Conservation (phyloP, 2,797 vertebrate genomes). For the Poecilia wingei region DNA sequence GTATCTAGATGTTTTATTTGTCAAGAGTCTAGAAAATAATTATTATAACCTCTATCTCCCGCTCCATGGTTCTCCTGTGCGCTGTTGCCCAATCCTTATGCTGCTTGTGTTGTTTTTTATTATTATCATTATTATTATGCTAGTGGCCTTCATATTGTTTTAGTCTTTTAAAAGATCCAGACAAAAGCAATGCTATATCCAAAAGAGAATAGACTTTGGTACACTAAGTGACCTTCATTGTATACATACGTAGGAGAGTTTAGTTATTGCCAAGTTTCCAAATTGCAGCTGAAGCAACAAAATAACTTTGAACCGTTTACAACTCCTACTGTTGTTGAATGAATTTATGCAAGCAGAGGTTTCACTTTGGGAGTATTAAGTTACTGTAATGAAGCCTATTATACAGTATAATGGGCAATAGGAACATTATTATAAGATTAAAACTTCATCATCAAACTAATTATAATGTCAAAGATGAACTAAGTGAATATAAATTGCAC, state of each 20-base stretch:
- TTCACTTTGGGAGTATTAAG: neutral
- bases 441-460: neutral
- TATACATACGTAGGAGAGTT: neutral
- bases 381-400: neutral
- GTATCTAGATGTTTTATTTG: constrained; percentile 20
- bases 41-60: constrained; percentile 2
- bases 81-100: constrained; percentile 11
- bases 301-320: neutral
- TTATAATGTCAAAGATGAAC: neutral
- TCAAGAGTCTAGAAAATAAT: constrained; percentile 13
- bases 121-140: constrained; percentile 35
- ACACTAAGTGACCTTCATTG: constrained; percentile 33
- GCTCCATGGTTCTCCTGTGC: constrained; percentile 4
- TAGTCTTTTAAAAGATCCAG: constrained; percentile 44
- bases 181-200: constrained; percentile 35
- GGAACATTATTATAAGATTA: neutral
- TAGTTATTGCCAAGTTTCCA: neutral
- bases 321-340: neutral
- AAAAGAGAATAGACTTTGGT: constrained; percentile 36
- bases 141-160: constrained; percentile 25
- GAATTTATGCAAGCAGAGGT: neutral
- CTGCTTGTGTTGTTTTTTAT: constrained; percentile 7
- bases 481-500: neutral
- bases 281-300: neutral
- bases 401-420: neutral